Evolutionary conservation across 2,797 vertebrate genomes (phyloP), one percentile per base, ranked within the genome.

Genomic region (Schizothorax lantsangensis): DNA sequence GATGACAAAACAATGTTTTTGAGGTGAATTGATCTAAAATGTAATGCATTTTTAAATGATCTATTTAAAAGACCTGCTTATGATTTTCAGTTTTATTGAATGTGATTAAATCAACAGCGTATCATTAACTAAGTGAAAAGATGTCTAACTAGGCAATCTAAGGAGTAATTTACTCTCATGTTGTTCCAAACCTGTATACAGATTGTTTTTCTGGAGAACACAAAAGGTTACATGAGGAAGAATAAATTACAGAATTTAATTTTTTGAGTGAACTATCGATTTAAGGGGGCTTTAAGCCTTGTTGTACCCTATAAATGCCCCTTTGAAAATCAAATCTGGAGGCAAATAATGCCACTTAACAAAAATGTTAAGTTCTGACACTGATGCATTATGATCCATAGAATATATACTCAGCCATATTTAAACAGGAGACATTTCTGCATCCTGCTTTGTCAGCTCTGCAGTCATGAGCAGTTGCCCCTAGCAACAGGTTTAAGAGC

Each of bases 401-500:
- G 33, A 78, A 79, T 57, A 73, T 47, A 43, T 54, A 11, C 40
- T 80, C 64, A 85, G 38, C 21, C 40, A 33, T 54, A 64, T 80
- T 86, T 59, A 38, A 84, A 72, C 57, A 75, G 43, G 52, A 43
- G 45, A 36, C 69, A 52, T 64, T 69, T 72, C 80, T 52, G 52
- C 59, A 71, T 71, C 68, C 54, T 79, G 47, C 83, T 66, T 81
- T 40, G 72, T 88, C 62, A 85, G 83, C 72, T 36, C 73, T 47
- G 86, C 73, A 80, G 81, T 30, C 87, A 83, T 75, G 78, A 86
- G 73, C 77, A 69, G 90, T 91, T 89, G 66, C 87, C 87, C 88
- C 9, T 90, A 73, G 88, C 87, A 91, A 89, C 90, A 87, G 38
- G 85, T 88, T 69, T 75, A 71, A 85, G 49, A 79, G 81, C 47